These are phyloP conservation scores for Scomber japonicus DNA, from an alignment of 2,113 vertebrate genomes.

Conservation along the genomic window DNA sequence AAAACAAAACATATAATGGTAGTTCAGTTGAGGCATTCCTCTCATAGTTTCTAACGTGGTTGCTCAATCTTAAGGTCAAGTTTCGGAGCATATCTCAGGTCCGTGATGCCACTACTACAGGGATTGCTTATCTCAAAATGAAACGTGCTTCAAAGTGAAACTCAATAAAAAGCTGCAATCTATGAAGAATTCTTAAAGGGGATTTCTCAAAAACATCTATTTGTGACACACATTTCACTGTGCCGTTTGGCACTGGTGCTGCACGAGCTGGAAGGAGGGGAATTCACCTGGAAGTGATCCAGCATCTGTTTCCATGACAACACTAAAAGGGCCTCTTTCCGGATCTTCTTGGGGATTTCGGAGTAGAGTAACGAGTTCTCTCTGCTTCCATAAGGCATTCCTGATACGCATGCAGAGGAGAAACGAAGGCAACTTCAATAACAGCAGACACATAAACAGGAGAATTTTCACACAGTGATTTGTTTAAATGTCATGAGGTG, in stretches of 20 bases:
- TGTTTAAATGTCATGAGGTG: conserved; percentile 23
- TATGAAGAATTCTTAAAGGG: neutral
- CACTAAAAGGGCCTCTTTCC: conserved; percentile 94
- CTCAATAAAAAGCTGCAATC: neutral
- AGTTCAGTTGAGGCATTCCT: neutral
- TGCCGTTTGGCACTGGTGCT: neutral
- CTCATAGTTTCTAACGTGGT: neutral
- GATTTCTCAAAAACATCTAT: neutral
- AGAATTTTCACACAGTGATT: neutral
- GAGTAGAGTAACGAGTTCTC: conserved; percentile 98
- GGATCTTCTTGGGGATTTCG: conserved; percentile 96
- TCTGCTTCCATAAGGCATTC: conserved; percentile 97
- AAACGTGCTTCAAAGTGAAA: neutral
- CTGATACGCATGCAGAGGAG: conserved; percentile 71
- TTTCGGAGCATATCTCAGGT: neutral
- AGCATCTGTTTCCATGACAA: conserved; percentile 99
- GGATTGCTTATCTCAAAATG: neutral
- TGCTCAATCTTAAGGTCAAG: neutral
- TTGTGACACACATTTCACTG: neutral
- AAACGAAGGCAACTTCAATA: neutral
- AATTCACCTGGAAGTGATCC: conserved; percentile 96
- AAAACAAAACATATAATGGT: neutral
- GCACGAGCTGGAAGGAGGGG: neutral
- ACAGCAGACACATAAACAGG: conserved; percentile 7
- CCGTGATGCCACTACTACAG: no score